These are phyloP conservation scores for Turnix velox DNA, from an alignment of 2,113 vertebrate species.

Conservation along the genomic window DNA sequence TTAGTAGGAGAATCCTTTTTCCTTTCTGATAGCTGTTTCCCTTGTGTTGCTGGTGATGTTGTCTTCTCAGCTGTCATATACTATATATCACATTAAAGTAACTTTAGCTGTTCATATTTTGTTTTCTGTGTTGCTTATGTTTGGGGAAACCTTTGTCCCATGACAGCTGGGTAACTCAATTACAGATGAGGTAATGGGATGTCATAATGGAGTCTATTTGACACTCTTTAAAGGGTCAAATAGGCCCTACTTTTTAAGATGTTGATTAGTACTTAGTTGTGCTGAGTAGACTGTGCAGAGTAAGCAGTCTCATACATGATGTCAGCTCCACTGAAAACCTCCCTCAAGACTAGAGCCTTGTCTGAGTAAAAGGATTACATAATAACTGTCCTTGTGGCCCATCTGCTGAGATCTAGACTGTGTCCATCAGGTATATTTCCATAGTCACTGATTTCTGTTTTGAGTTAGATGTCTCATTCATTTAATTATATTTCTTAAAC, in stretches of 20 bases:
- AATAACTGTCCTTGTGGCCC: not conserved
- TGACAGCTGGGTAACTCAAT: not conserved
- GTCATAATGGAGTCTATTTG: not conserved
- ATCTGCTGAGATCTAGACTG: not conserved
- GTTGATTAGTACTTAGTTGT: not conserved
- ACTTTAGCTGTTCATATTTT: not conserved
- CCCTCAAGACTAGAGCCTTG: not conserved
- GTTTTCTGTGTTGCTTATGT: not conserved
- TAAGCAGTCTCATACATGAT: not conserved
- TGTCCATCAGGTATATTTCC: not conserved
- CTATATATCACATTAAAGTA: not conserved
- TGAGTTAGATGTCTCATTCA: not conserved
- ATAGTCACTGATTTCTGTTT: not conserved
- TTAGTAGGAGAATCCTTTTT: not conserved
- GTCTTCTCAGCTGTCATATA: not conserved
- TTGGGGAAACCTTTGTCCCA: not conserved
- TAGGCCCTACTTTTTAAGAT: not conserved
- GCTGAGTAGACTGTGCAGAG: not conserved
- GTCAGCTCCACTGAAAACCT: not conserved
- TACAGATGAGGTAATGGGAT: not conserved
- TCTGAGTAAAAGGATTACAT: not conserved
- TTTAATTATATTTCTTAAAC: not conserved
- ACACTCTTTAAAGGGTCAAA: not conserved
- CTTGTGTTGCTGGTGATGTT: not conserved
- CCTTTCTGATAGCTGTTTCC: not conserved